These are phyloP conservation scores for Oophaga pumilio DNA, from an alignment of 2,113 vertebrate genomes.

Conservation along the genomic window DNA sequence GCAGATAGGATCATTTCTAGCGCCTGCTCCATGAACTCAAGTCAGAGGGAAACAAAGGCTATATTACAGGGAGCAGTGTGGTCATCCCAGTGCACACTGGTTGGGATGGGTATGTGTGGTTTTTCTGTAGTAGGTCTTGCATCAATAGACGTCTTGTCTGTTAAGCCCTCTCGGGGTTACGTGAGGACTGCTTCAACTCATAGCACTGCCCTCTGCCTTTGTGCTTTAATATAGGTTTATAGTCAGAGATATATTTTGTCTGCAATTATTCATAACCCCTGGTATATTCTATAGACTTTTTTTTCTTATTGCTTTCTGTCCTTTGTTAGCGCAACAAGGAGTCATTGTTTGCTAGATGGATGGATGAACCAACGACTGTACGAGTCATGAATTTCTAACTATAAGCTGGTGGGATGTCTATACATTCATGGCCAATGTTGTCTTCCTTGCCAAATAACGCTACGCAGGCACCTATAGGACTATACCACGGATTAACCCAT, in stretches of 20 bases:
- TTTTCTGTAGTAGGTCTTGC: constrained; percentile 66
- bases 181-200: constrained; percentile 75
- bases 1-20: constrained; percentile 70
- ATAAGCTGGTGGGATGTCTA: constrained; percentile 61
- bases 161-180: constrained; percentile 72
- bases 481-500: background rate
- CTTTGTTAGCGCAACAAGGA: constrained; percentile 75
- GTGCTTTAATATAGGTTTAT: constrained; percentile 77
- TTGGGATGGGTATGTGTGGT: constrained; percentile 70
- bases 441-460: background rate
- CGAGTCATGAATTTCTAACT: constrained; percentile 75
- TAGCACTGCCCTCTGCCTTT: constrained; percentile 73
- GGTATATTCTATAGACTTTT: constrained; percentile 71
- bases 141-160: constrained; percentile 79
- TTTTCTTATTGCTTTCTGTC: constrained; percentile 72
- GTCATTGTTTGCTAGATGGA: constrained; percentile 71
- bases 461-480: background rate
- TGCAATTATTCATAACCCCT: constrained; percentile 77
- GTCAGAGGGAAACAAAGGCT: constrained; percentile 75
- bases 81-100: constrained; percentile 71
- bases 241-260: constrained; percentile 76
- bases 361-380: constrained; percentile 74
- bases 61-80: constrained; percentile 70
- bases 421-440: constrained; percentile 62
- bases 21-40: constrained; percentile 57